Conservation (phyloP, 2,888 invertebrate species). For the Drosophila demipolita region DNA sequence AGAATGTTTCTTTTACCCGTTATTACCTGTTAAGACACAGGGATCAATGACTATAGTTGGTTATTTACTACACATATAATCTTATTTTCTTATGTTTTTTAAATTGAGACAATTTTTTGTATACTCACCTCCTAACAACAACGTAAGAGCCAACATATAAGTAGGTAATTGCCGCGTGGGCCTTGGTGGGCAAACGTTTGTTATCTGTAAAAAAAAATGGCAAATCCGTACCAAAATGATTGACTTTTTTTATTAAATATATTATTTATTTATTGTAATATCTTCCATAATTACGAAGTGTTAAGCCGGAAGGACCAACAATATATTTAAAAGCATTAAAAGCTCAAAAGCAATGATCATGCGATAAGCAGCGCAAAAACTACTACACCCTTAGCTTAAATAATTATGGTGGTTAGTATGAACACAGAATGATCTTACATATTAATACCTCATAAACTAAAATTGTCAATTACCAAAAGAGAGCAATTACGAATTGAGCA, state of each 20-base stretch:
- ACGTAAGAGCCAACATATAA: conserved; percentile 19
- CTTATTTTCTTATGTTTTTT: neutral
- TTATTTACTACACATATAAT: neutral
- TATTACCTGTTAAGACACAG: neutral
- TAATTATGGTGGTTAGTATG: neutral
- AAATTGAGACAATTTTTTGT: neutral
- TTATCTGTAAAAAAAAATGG: conserved; percentile 26
- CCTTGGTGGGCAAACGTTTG: conserved; percentile 12
- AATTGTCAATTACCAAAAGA: neutral
- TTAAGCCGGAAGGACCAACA: neutral
- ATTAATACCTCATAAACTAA: neutral
- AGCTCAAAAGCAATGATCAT: neutral
- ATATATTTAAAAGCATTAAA: too few species aligned
- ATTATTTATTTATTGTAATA: neutral
- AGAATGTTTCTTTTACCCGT: neutral
- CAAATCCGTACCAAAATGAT: neutral
- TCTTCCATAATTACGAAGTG: neutral
- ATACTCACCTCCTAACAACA: conserved; percentile 35
- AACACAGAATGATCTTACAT: neutral
- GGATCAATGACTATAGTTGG: neutral
- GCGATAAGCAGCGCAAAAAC: neutral
- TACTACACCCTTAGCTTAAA: neutral
- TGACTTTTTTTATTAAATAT: neutral
- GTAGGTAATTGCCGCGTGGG: conserved; percentile 23
- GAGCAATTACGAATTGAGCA: neutral